Evolutionary conservation across 2,888 invertebrate species (phyloP).

Genomic region (Busseola fusca): DNA sequence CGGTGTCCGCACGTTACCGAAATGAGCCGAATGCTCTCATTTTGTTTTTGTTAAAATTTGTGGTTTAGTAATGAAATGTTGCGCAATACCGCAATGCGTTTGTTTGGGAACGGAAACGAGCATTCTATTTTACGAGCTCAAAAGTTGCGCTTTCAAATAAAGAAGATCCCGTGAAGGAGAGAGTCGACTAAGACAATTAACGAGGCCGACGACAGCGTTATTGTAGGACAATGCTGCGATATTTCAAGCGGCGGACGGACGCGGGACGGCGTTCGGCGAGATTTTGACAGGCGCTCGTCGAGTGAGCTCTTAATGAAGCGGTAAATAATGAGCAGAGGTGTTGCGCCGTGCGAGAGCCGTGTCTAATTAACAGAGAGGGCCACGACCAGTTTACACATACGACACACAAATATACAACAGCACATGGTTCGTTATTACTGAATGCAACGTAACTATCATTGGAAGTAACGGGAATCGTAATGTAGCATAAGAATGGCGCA

Average conservation of each 20-base stretch:
- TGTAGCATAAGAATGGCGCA: conserved; percentile 64
- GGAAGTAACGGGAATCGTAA: conserved; percentile 70
- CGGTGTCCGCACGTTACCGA: conserved; percentile 82
- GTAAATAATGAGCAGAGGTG: conserved; percentile 88
- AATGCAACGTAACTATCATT: conserved; percentile 63
- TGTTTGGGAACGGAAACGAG: conserved; percentile 75
- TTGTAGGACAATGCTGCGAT: conserved; percentile 86
- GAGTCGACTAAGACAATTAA: conserved; percentile 82
- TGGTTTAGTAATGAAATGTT: conserved; percentile 75
- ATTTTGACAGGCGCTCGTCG: conserved; percentile 86
- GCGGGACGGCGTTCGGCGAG: conserved; percentile 78
- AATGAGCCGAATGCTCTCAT: conserved; percentile 74
- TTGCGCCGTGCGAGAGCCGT: conserved; percentile 80
- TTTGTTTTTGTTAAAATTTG: conserved; percentile 79
- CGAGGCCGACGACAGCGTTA: conserved; percentile 84
- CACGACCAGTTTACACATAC: conserved; percentile 75
- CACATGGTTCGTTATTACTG: conserved; percentile 72
- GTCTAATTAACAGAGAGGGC: conserved; percentile 84
- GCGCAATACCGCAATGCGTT: conserved; percentile 72
- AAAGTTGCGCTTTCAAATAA: conserved; percentile 75
- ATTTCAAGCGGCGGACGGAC: conserved; percentile 80
- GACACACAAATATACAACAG: conserved; percentile 57
- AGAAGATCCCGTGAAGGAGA: conserved; percentile 73
- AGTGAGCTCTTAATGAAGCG: conserved; percentile 88
- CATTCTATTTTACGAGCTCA: conserved; percentile 76